phyloP scores from a whole-genome alignment of 2,888 invertebrate species.

The Sepiola atlantica region DNA sequence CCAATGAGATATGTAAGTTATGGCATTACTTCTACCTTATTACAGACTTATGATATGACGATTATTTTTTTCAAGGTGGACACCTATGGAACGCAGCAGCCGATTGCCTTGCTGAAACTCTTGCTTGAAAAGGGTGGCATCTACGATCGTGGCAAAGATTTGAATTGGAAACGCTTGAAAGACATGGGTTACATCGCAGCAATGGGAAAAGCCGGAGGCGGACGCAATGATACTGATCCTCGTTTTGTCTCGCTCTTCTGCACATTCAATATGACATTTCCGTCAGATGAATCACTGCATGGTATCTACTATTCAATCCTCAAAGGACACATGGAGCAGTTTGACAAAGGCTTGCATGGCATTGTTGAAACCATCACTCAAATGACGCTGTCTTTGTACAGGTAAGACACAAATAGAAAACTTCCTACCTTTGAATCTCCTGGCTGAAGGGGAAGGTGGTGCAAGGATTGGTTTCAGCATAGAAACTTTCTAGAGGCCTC shows the following conservation, averaged over 20 bases:
- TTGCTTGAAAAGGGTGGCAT: slow-evolving; percentile 91
- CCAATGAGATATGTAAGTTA: too few relatives aligned
- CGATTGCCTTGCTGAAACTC: slow-evolving; percentile 91
- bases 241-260: slow-evolving; percentile 93
- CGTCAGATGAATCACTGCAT: slow-evolving; percentile 84
- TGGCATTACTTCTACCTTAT: too few relatives aligned
- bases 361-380: slow-evolving; percentile 82
- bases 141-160: slow-evolving; percentile 90
- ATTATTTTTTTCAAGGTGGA: slow-evolving; percentile 77
- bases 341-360: slow-evolving; percentile 81
- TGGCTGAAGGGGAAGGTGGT: too few relatives aligned
- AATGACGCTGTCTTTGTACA: slow-evolving; percentile 88
- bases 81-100: slow-evolving; percentile 93
- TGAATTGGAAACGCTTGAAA: slow-evolving; percentile 90
- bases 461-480: too few relatives aligned
- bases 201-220: slow-evolving; percentile 84
- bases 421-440: background rate
- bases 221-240: slow-evolving; percentile 91
- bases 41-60: background rate
- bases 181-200: slow-evolving; percentile 81
- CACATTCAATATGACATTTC: slow-evolving; percentile 89
- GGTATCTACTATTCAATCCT: slow-evolving; percentile 90
- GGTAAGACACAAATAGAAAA: slow-evolving; percentile 77
- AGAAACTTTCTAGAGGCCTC: too few relatives aligned
- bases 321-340: slow-evolving; percentile 83